Evolutionary conservation across 1,140 invertebrate species (phyloP).

Genomic region (Portunus trituberculatus): DNA sequence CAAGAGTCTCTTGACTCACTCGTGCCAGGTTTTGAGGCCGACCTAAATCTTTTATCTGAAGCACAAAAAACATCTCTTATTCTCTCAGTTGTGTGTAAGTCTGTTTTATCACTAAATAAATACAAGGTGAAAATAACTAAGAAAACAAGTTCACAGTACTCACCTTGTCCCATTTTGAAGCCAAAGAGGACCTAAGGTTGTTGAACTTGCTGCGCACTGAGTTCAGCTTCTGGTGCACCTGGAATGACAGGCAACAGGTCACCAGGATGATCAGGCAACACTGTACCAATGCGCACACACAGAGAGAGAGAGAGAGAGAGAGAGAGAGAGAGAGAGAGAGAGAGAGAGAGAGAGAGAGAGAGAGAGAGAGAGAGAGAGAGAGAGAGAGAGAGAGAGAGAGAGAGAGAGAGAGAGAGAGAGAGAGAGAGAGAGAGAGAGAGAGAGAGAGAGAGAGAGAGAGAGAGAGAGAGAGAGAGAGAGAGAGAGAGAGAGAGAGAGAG

Average conservation of each 20-base stretch:
- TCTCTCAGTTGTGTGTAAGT: too few relatives aligned
- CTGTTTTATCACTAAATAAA: too few relatives aligned
- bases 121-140: background rate
- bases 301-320: conserved; percentile 49
- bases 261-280: background rate
- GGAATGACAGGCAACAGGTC: background rate
- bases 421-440: too few relatives aligned
- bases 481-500: conserved; percentile 49
- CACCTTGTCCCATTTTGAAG: conserved; percentile 62
- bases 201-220: conserved; percentile 42
- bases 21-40: conserved; percentile 54
- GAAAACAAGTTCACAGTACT: background rate
- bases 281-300: background rate
- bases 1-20: conserved; percentile 65
- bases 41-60: conserved; percentile 69
- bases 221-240: conserved; percentile 59
- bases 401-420: too few relatives aligned
- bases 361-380: too few relatives aligned
- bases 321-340: conserved; percentile 29
- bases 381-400: too few relatives aligned
- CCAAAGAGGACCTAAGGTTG: conserved; percentile 40
- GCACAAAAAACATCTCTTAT: background rate
- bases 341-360: too few relatives aligned
- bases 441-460: too few relatives aligned
- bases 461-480: background rate